A percentile compares a stretch with the other conserved stretches of the same genome.
These are phyloP conservation scores for Etheostoma nigrum DNA, from an alignment of 2,797 vertebrate species.

Conservation along the genomic window DNA sequence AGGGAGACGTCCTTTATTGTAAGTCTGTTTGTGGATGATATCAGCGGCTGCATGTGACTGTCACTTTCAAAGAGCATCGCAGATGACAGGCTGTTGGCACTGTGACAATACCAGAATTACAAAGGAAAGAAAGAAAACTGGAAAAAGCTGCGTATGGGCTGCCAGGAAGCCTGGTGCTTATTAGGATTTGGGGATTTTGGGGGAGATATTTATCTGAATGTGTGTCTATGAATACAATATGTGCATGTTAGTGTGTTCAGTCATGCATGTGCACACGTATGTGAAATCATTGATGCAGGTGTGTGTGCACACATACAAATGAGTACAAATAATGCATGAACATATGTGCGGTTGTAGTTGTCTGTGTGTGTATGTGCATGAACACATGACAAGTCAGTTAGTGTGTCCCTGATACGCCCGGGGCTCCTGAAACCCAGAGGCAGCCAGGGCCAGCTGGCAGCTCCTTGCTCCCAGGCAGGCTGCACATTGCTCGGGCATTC, in stretches of 20 bases:
- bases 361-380: slow-evolving; percentile 11
- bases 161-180: slow-evolving; percentile 44
- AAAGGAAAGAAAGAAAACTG: slow-evolving; percentile 67
- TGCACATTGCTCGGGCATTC: slow-evolving; percentile 73
- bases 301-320: slow-evolving; percentile 24
- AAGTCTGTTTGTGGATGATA: slow-evolving; percentile 69
- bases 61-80: slow-evolving; percentile 72
- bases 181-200: slow-evolving; percentile 32
- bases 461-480: slow-evolving; percentile 75
- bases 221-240: slow-evolving; percentile 9
- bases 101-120: slow-evolving; percentile 57
- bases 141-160: slow-evolving; percentile 55
- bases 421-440: slow-evolving; percentile 79
- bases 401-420: slow-evolving; percentile 74
- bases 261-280: slow-evolving; percentile 29
- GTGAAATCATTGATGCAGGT: slow-evolving; percentile 46
- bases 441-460: slow-evolving; percentile 81
- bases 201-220: not conserved
- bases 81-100: slow-evolving; percentile 73
- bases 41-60: slow-evolving; percentile 58
- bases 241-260: slow-evolving; percentile 26
- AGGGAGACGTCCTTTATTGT: slow-evolving; percentile 48
- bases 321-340: slow-evolving; percentile 51
- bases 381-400: slow-evolving; percentile 71
- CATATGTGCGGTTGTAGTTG: slow-evolving; percentile 43